Evolutionary conservation across 1,140 invertebrate species (phyloP).

Genomic region (Tenebrio molitor): DNA sequence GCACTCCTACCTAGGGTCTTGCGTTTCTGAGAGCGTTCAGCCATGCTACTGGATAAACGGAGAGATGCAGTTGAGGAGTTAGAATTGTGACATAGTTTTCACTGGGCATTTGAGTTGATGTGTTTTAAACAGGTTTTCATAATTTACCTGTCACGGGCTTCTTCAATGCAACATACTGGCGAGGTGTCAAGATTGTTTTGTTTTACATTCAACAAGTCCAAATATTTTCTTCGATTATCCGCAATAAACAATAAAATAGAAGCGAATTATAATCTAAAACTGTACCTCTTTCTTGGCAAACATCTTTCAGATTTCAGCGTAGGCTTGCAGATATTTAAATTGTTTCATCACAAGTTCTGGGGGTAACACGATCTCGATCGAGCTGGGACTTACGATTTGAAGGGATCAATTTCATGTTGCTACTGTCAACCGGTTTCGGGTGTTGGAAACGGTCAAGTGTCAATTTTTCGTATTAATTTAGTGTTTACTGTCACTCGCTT

Average conservation of each 20-base stretch:
- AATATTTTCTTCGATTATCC: conserved; percentile 36
- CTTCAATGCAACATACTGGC: conserved; percentile 16
- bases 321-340: conserved; percentile 53
- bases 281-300: conserved; percentile 52
- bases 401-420: background rate
- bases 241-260: conserved; percentile 50
- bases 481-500: conserved; percentile 50
- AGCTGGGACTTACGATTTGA: background rate
- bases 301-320: conserved; percentile 48
- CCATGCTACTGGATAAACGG: conserved; percentile 56
- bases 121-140: background rate
- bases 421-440: background rate
- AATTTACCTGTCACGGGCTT: conserved; percentile 7
- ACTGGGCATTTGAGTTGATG: conserved; percentile 3
- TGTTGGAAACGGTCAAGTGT: conserved; percentile 4
- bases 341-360: conserved; percentile 30
- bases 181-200: conserved; percentile 15
- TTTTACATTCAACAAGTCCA: conserved; percentile 17
- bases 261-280: conserved; percentile 52
- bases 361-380: background rate
- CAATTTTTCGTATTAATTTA: conserved; percentile 34
- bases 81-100: conserved; percentile 25
- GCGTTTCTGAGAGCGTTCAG: conserved; percentile 59
- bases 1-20: conserved; percentile 61
- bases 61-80: background rate